Conservation (phyloP, 1,140 invertebrate species). For the Atopsyche davidsoni region DNA sequence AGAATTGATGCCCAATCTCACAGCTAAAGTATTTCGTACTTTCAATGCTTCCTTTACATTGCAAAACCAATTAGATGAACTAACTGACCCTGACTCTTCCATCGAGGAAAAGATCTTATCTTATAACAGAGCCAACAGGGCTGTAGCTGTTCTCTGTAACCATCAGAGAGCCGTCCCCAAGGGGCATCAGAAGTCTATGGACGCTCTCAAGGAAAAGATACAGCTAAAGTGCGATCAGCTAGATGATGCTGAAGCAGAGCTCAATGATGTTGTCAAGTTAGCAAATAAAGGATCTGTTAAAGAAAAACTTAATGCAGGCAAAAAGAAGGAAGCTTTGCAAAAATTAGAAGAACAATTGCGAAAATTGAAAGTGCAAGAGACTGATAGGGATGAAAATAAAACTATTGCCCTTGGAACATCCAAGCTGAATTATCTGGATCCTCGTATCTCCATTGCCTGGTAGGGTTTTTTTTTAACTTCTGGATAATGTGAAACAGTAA, state of each 20-base stretch:
- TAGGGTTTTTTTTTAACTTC: conserved; percentile 53
- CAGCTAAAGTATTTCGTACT: conserved; percentile 99
- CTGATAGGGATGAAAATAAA: conserved; percentile 98
- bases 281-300: conserved; percentile 78
- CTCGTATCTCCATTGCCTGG: conserved; percentile 97
- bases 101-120: conserved; percentile 81
- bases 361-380: conserved; percentile 93
- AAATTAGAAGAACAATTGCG: conserved; percentile 83
- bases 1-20: conserved; percentile 94
- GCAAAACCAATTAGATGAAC: conserved; percentile 88
- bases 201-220: conserved; percentile 94
- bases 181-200: conserved; percentile 98
- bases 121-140: conserved; percentile 97
- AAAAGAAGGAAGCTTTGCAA: conserved; percentile 85
- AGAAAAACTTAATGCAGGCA: conserved; percentile 75
- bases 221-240: conserved; percentile 81
- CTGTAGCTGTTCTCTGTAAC: conserved; percentile 98
- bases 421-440: conserved; percentile 99
- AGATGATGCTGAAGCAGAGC: conserved; percentile 74
- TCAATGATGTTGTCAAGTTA: conserved; percentile 62
- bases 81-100: conserved; percentile 80
- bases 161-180: conserved; percentile 93
- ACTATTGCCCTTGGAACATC: conserved; percentile 98
- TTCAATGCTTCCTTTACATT: conserved; percentile 98
- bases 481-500: no score